Base-by-base conservation (phyloP, 2,888 invertebrate genomes). In the Himalopsyche kuldschensis region DNA sequence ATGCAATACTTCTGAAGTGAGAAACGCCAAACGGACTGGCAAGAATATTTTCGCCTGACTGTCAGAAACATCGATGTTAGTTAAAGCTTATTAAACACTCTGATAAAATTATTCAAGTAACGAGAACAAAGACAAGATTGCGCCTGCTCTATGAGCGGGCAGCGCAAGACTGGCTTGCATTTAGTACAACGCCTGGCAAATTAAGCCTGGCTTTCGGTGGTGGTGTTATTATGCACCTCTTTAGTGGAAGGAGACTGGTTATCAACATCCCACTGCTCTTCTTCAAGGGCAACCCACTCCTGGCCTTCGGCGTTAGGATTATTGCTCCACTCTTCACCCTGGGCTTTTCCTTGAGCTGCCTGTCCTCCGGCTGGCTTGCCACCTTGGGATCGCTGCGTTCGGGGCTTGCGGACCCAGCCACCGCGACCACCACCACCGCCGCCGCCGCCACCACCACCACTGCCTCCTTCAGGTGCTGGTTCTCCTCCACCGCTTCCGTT, bases 381-480 rank as follows among this genome's bases (percentile, higher is more conserved):
- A 15, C 75, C 46, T 48, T 89, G 89, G 87, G 88, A 89, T 86
- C 90, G 90, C 78, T 91, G 90, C 87, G 89, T 89, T 87, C 91
- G 90, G 55, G 78, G 75, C 24, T 83, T 63, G 41, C 84, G 75
- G 82, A 69, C 81, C 82, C 83, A 85, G 1, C 84, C 83, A 32
- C 83, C 79, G 0, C 82, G 79, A 47, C 91, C 90, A 1, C 90
- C 89, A 3, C 90, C 90, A 76, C 89, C 90, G n/a, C 35, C 46
- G 20, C 80, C 91, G 89, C 87, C 94, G n/a, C 91, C 90, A 1
- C 90, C 89, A 3, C 90, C 90, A 76, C 89, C 90, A 15, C 35
- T 63, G 20, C 80, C 91, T 89, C 87, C 94, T 94, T 92, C 94
- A 94, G 89, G 96, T 95, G 87, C 95, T 94, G 88, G 80, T 55